Percentiles rank a stretch among this genome's conserved stretches.
These are phyloP conservation scores for Brachylomia viminalis DNA, from an alignment of 2,888 invertebrate species.

Conservation along the genomic window DNA sequence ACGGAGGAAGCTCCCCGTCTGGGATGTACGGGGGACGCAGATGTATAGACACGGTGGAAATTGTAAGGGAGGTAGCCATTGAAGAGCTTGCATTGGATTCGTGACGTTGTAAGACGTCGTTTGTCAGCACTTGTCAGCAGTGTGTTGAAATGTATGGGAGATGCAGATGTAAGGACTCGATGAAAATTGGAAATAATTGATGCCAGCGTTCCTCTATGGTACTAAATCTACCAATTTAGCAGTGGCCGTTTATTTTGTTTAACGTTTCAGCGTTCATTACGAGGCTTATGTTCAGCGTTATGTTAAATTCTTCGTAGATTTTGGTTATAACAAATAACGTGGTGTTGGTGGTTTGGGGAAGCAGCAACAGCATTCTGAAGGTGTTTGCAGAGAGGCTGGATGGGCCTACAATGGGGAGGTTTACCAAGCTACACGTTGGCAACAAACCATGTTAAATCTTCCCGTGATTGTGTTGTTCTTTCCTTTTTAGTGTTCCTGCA, in stretches of 20 bases:
- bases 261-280: not conserved
- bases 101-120: not conserved
- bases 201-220: not conserved
- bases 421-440: too few species aligned
- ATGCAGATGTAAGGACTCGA: not conserved
- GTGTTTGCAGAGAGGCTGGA: too few species aligned
- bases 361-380: too few species aligned
- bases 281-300: not conserved
- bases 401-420: too few species aligned
- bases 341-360: too few species aligned
- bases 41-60: conserved; percentile 23
- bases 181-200: not conserved
- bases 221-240: not conserved
- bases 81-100: not conserved
- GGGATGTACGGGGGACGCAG: conserved; percentile 31
- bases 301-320: not conserved
- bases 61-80: not conserved
- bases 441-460: too few species aligned
- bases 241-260: not conserved
- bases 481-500: too few species aligned
- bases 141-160: not conserved
- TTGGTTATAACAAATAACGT: too few species aligned
- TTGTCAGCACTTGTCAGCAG: not conserved
- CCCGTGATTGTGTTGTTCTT: too few species aligned
- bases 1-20: conserved; percentile 39